A percentile compares a stretch with the other conserved stretches of the same genome.
Evolutionary conservation across 2,113 vertebrate species (phyloP).

Genomic region (Rattus rattus): DNA sequence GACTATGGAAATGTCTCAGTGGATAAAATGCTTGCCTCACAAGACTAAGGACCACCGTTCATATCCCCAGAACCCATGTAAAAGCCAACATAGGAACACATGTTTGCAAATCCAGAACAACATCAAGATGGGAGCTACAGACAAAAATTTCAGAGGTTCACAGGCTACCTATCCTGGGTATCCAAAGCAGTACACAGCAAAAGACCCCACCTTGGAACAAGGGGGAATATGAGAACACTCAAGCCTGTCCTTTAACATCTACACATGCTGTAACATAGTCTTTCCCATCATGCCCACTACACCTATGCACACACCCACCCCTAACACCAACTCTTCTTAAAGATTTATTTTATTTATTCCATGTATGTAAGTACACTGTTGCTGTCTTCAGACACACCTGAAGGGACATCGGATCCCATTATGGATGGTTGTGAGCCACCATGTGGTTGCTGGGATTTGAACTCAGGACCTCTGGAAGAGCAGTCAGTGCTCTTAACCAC

Average conservation of each 20-base stretch:
- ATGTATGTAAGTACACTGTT: too few relatives aligned
- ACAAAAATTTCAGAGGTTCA: not conserved
- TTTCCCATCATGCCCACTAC: too few relatives aligned
- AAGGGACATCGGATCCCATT: too few relatives aligned
- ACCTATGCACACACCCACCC: not conserved
- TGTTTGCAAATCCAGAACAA: not conserved
- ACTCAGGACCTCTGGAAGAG: too few relatives aligned
- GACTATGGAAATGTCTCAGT: not conserved
- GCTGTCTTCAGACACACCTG: too few relatives aligned
- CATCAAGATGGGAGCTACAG: not conserved
- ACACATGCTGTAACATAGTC: too few relatives aligned
- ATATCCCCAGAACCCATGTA: not conserved
- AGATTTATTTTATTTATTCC: too few relatives aligned
- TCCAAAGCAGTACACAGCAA: not conserved
- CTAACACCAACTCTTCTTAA: not conserved
- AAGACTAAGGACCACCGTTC: not conserved
- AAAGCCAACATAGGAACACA: not conserved
- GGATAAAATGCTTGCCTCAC: not conserved
- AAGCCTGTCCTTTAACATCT: not conserved
- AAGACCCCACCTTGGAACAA: not conserved
- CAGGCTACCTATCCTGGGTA: not conserved
- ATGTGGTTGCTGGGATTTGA: too few relatives aligned
- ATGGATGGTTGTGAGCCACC: too few relatives aligned
- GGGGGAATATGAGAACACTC: too few relatives aligned
- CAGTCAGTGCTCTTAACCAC: too few relatives aligned